A percentile compares a stretch with the other conserved stretches of the same genome.
Evolutionary conservation across 1,140 invertebrate species (phyloP).

Genomic region (Pygmarrhopalites habei): DNA sequence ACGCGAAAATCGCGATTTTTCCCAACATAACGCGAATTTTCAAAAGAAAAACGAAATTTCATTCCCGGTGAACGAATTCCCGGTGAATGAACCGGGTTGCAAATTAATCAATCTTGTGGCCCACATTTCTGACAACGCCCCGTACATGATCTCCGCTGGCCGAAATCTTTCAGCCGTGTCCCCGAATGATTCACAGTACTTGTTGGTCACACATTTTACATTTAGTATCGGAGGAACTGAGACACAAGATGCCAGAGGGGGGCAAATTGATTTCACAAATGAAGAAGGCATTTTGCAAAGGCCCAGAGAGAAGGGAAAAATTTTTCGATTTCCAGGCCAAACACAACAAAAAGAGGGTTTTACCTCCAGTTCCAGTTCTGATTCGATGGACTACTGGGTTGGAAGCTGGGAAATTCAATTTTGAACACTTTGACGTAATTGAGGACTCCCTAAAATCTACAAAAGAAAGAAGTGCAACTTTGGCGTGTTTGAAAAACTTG

Average conservation of each 20-base stretch:
- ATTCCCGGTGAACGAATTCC: no score
- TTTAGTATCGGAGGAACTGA: not conserved
- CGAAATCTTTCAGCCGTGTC: not conserved
- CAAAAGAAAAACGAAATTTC: no score
- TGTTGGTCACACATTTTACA: not conserved
- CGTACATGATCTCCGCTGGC: not conserved
- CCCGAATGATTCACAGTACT: not conserved
- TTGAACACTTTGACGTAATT: not conserved
- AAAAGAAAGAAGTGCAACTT: not conserved
- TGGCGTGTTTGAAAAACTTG: not conserved
- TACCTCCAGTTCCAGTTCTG: not conserved
- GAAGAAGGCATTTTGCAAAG: not conserved
- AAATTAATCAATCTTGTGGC: not conserved
- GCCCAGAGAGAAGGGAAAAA: not conserved
- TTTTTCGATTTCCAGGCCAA: no score
- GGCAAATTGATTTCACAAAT: not conserved
- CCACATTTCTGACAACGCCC: not conserved
- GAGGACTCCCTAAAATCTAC: not conserved
- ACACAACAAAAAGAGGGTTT: no score
- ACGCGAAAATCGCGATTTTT: no score
- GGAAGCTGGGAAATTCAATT: not conserved
- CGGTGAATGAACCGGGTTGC: no score
- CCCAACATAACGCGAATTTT: no score
- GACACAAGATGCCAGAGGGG: not conserved
- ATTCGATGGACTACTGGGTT: not conserved